Percentiles rank a stretch among this genome's conserved stretches.
Conservation (phyloP, 2,888 invertebrate genomes). For the Philaethria dido region DNA sequence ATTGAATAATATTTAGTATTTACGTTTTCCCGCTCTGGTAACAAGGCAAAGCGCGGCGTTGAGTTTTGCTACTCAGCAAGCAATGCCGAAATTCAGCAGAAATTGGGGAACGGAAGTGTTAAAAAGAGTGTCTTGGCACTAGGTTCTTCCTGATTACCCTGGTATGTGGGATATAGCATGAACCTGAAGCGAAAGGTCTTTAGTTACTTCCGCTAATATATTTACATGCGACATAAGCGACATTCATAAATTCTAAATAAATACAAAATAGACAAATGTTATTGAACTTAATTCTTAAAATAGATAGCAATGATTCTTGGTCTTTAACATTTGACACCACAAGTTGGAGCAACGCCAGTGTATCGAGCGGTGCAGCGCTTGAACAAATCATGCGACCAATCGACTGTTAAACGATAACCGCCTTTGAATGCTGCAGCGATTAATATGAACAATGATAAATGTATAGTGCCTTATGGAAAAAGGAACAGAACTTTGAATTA, state of each 20-base stretch:
- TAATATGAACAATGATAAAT: conserved; percentile 15
- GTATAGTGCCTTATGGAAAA: not conserved
- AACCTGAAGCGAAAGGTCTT: too few species aligned
- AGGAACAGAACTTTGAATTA: too few species aligned
- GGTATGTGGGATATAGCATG: too few species aligned
- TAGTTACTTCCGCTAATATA: not conserved
- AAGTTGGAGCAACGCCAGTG: conserved; percentile 36
- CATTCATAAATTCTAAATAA: not conserved
- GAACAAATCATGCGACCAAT: conserved; percentile 38
- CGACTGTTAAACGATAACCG: conserved; percentile 36
- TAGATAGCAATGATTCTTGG: conserved; percentile 26
- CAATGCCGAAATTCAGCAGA: too few species aligned
- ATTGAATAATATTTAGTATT: too few species aligned
- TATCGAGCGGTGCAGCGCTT: conserved; percentile 34
- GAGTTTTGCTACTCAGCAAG: too few species aligned
- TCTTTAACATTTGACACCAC: conserved; percentile 35
- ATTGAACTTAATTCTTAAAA: conserved; percentile 27
- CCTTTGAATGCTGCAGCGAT: conserved; percentile 25
- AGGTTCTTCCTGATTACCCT: too few species aligned
- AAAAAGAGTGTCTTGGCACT: too few species aligned
- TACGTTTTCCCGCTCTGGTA: too few species aligned
- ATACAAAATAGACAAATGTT: conserved; percentile 12
- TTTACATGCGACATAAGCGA: not conserved
- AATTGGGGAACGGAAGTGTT: too few species aligned
- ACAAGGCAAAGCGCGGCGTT: too few species aligned